A percentile compares a stretch with the other conserved stretches of the same genome.
Conservation (phyloP, 1,140 invertebrate genomes). For the Drepana arcuata region DNA sequence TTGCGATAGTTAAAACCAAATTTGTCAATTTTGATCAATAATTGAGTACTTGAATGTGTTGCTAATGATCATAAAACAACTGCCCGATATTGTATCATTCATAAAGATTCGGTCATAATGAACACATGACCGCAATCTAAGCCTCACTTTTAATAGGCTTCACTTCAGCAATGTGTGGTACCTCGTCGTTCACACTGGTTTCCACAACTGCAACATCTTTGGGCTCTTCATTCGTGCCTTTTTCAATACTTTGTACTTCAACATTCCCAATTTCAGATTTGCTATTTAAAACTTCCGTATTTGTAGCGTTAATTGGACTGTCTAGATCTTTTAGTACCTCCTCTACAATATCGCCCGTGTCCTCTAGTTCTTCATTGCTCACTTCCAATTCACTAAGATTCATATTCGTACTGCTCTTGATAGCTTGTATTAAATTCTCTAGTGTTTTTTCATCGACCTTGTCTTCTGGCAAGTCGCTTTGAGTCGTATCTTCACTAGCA, state of each 20-base stretch:
- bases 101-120: too few species aligned
- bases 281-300: neutral
- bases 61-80: neutral
- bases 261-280: neutral
- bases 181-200: slow-evolving; percentile 13
- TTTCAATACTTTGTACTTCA: slow-evolving; percentile 4
- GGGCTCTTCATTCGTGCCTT: slow-evolving; percentile 3
- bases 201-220: slow-evolving; percentile 1
- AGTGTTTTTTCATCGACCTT: slow-evolving; percentile 40
- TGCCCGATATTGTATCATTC: neutral
- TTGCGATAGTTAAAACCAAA: neutral
- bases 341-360: slow-evolving; percentile 12
- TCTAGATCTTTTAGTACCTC: slow-evolving; percentile 6
- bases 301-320: slow-evolving; percentile 1
- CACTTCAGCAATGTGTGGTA: slow-evolving; percentile 20
- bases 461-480: slow-evolving; percentile 14
- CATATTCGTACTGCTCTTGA: slow-evolving; percentile 40
- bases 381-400: slow-evolving; percentile 39
- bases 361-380: slow-evolving; percentile 20
- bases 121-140: too few species aligned
- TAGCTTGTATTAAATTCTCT: slow-evolving; percentile 42
- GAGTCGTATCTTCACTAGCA: slow-evolving; percentile 13
- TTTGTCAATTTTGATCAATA: too few species aligned
- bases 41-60: too few species aligned
- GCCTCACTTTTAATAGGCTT: slow-evolving; percentile 16